phyloP scores from a whole-genome alignment of 2,113 vertebrate genomes.

The Aramus guarauna region DNA sequence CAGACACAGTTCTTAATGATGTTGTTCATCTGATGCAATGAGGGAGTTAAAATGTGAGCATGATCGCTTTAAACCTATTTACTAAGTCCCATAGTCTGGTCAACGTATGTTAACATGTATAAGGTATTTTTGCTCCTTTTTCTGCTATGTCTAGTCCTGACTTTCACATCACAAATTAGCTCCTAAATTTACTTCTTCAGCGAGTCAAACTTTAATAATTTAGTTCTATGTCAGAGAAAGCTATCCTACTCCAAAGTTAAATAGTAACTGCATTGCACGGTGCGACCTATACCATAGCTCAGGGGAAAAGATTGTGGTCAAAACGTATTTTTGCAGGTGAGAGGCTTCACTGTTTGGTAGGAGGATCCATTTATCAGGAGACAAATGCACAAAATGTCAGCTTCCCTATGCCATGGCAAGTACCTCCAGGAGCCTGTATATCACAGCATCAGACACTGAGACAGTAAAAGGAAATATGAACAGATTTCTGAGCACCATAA shows the following conservation, averaged over 20 bases:
- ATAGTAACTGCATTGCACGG: neutral
- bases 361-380: slow-evolving; percentile 23
- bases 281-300: neutral
- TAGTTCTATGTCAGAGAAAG: neutral
- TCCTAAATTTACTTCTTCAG: slow-evolving; percentile 1
- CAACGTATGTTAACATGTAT: neutral
- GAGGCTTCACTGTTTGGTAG: neutral
- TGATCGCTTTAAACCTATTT: neutral
- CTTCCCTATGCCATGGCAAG: slow-evolving; percentile 10
- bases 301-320: neutral
- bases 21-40: neutral
- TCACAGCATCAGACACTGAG: slow-evolving; percentile 30
- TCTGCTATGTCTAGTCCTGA: neutral
- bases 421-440: slow-evolving; percentile 23
- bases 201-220: slow-evolving; percentile 32
- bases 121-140: neutral
- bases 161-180: neutral
- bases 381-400: slow-evolving; percentile 12
- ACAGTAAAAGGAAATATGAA: slow-evolving; percentile 29
- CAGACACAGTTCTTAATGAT: neutral
- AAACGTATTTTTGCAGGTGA: neutral
- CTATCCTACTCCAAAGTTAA: neutral
- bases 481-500: slow-evolving; percentile 38
- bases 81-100: neutral
- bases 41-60: neutral